Base-by-base conservation (phyloP, 2,888 invertebrate species). In the Drosophila neotestacea region DNA sequence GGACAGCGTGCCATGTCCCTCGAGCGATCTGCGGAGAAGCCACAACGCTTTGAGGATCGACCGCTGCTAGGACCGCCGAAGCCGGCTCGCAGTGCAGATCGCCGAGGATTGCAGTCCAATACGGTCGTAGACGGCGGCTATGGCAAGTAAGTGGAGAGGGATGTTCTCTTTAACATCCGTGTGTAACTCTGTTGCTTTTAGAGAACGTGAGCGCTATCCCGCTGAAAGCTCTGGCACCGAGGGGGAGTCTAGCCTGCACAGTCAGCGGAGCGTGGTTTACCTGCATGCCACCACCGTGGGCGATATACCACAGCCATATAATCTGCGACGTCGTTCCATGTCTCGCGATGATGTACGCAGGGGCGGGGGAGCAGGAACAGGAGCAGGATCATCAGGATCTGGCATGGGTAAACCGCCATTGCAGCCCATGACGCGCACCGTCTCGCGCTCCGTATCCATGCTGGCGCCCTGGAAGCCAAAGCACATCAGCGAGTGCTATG, bases 231-330 rank as follows among this genome's bases (percentile, higher is more conserved):
- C 92, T 6, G 96, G 96, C 81, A 95, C 96, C 0, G 96, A 96
- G 88, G 96, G 96, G 0, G 96, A 96, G 84, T 95, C 95, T 63
- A 96, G 96, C 90, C 95, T 96, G 84, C 96, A 96, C 87, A 96
- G 96, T 61, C 96, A 96, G 91, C 94, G 96, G 87, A 96, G 96
- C 89, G 95, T 97, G 22, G 97, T 97, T 22, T 97, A 96, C 90
- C 93, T 97, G 56, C 97, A 97, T 89, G 97, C 97, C 56, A 96
- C 97, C 51, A 96, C 97, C 94, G 96, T 97, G 87, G 97, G 97
- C 66, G 97, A 96, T 91, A 97, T 97, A 90, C 97, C 97, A 16
- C 95, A 96, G 84, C 96, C 96, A 36, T 93, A 93, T 76, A 95
- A 94, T 16, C 93, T 94, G 32, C 94, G 95, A 76, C 94, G 95